A percentile compares a stretch with the other conserved stretches of the same genome.
Evolutionary conservation across 2,888 invertebrate genomes (phyloP).

Genomic region (Cephus runcator): DNA sequence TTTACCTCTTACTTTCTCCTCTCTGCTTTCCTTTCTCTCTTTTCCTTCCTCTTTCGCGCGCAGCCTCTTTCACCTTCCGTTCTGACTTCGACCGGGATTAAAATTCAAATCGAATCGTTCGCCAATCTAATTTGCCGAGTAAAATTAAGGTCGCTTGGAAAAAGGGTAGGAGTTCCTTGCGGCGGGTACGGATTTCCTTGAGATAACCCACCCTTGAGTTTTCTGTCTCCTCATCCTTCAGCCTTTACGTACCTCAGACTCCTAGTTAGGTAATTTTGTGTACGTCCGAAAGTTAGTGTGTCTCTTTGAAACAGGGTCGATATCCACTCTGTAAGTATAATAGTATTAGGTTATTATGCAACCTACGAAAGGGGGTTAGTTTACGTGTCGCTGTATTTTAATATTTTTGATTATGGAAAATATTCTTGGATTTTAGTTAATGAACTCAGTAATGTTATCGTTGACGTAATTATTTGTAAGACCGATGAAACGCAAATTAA

Average conservation of each 20-base stretch:
- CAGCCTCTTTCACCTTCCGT: background rate
- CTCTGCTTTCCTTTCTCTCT: background rate
- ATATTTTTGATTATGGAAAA: background rate
- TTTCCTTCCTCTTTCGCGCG: background rate
- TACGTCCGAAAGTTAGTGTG: background rate
- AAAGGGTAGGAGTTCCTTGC: background rate
- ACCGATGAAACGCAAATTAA: background rate
- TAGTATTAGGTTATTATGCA: background rate
- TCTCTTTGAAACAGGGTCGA: background rate
- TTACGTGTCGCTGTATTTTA: background rate
- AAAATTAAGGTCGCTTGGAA: background rate
- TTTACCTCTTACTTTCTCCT: background rate
- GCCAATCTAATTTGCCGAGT: background rate
- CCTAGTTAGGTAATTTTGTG: background rate
- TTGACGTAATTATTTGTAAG: background rate
- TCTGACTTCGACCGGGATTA: background rate
- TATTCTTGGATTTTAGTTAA: background rate
- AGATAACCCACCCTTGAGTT: background rate
- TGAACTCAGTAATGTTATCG: background rate
- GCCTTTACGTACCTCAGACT: background rate
- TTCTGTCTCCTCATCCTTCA: background rate
- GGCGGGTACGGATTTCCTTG: background rate
- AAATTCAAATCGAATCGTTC: background rate
- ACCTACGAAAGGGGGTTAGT: background rate
- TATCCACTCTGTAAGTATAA: background rate